Evolutionary conservation across 2,888 invertebrate species (phyloP), one percentile per base, ranked within the genome.

Genomic region (Lochmaea capreae): DNA sequence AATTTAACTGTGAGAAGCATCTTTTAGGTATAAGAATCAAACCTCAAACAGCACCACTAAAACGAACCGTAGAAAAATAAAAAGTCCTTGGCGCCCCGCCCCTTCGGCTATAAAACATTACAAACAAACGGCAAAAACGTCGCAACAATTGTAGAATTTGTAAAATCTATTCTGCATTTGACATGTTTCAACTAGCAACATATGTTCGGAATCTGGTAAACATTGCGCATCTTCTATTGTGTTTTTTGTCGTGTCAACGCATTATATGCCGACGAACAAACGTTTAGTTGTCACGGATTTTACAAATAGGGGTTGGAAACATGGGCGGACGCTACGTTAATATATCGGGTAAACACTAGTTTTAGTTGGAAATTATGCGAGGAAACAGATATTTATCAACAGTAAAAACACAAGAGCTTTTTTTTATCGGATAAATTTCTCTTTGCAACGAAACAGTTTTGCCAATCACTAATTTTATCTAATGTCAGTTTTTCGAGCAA

Each of bases 221-320:
- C 81, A 84, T 74, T 80, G 83, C 84, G 83, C 84, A 84, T 85
- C 85, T 82, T 81, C 79, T 84, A 82, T 85, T 85, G 84, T 84
- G 72, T 81, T 83, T 84, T 84, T 84, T 84, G 82, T 83, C 78
- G 82, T 82, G 84, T 82, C 84, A 84, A 83, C 84, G 83, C 81
- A 65, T 57, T 65, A 71, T 63, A 81, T 81, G 81, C 77, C 62
- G 43, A 59, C 59, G 59, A 59, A 59, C 59, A n/a, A 59, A 63
- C 62, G 62, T 43, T 63, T 63, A 43, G 43, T 82, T 83, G 85
- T 85, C 84, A 83, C 80, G 78, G 79, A 76, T 82, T 65, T 70
- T 59, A 67, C 70, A 75, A 76, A 73, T 66, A 73, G 75, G 76
- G 78, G 70, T 73, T 63, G 42, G 67, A 52, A 42, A n/a, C 62